Conservation (phyloP, 2,113 vertebrate species). For the Motacilla tschutschensis region DNA sequence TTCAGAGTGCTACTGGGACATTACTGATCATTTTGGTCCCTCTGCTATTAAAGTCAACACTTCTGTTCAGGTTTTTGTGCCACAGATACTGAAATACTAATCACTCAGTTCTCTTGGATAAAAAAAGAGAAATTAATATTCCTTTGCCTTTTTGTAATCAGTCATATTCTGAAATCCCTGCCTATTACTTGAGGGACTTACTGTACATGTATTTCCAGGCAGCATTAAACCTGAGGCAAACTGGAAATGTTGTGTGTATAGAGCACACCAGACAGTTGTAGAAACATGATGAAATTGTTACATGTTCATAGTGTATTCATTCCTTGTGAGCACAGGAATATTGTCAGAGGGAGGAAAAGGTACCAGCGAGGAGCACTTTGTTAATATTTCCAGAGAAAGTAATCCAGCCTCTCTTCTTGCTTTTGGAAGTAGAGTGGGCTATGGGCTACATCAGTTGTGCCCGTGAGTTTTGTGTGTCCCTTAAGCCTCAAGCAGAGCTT, state of each 20-base stretch:
- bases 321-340: neutral
- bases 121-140: neutral
- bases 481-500: neutral
- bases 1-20: fast-evolving
- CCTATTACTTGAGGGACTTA: neutral
- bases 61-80: neutral
- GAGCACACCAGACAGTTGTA: neutral
- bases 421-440: neutral
- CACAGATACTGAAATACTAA: neutral
- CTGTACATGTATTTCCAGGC: neutral
- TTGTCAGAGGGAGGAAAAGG: neutral
- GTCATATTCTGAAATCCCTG: neutral
- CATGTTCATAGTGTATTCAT: neutral
- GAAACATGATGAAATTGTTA: neutral
- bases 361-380: neutral
- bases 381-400: neutral
- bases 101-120: neutral
- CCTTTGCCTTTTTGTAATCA: neutral
- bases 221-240: neutral
- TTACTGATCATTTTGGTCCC: neutral
- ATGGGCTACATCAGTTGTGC: neutral
- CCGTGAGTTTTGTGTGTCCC: neutral
- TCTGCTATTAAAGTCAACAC: neutral
- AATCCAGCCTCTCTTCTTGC: neutral
- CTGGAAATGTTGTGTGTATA: neutral